phyloP scores from a whole-genome alignment of 2,113 vertebrate species.

The Pangasianodon gigas region DNA sequence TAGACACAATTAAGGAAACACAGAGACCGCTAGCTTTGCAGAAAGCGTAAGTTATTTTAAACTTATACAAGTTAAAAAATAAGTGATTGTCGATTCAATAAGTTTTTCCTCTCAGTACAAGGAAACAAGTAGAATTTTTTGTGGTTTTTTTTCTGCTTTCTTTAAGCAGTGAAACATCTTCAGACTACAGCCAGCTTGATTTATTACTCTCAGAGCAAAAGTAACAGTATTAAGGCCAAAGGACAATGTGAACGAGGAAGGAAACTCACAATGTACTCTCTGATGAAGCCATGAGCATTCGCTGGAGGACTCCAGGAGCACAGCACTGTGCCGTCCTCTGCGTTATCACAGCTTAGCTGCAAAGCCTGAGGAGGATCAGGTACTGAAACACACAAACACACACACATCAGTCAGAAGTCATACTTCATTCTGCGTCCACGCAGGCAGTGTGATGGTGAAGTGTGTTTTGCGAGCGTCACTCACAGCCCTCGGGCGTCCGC shows the following conservation, averaged over 20 bases:
- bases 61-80: background rate
- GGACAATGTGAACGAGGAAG: background rate
- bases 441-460: background rate
- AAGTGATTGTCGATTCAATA: background rate
- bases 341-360: slow-evolving; percentile 80
- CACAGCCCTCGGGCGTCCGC: slow-evolving; percentile 89
- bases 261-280: slow-evolving; percentile 90
- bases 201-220: background rate
- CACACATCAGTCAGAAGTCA: background rate
- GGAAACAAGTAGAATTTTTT: background rate
- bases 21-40: background rate
- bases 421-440: no score
- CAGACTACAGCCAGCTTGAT: background rate
- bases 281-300: slow-evolving; percentile 84
- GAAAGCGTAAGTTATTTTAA: background rate
- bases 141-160: background rate
- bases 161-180: background rate
- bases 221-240: background rate
- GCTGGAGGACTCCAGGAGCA: slow-evolving; percentile 81
- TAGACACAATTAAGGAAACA: background rate
- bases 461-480: slow-evolving; percentile 61
- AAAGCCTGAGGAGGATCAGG: slow-evolving; percentile 87
- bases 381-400: slow-evolving; percentile 69
- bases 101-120: background rate
- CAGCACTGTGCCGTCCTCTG: slow-evolving; percentile 78